These are phyloP conservation scores for Onychomys arenicola DNA, from an alignment of 2,797 vertebrate genomes.

Conservation along the genomic window DNA sequence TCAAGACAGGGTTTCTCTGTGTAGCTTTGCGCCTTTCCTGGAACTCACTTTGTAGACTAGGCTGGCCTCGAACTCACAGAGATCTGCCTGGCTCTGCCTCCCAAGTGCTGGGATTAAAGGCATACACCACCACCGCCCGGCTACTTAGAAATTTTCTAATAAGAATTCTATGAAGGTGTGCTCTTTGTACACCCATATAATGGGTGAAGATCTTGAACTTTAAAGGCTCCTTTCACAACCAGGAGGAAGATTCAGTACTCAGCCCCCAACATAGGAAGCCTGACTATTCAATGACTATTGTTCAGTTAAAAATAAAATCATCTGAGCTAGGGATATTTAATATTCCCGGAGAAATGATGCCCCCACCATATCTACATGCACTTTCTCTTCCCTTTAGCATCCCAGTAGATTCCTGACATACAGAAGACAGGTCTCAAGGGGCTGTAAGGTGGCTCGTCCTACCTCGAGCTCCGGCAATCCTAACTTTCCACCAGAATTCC, in stretches of 20 bases:
- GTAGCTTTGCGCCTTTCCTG: too few relatives aligned
- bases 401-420: not conserved
- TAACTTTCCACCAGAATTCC: not conserved
- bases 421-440: not conserved
- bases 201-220: not conserved
- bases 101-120: too few relatives aligned
- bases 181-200: not conserved
- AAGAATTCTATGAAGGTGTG: not conserved
- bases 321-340: not conserved
- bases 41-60: too few relatives aligned
- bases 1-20: too few relatives aligned
- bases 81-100: too few relatives aligned
- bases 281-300: not conserved
- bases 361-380: fast-evolving
- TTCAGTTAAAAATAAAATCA: not conserved
- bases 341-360: not conserved
- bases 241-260: not conserved
- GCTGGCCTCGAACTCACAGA: too few relatives aligned
- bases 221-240: not conserved
- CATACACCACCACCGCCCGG: too few relatives aligned
- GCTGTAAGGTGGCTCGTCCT: not conserved
- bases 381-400: not conserved
- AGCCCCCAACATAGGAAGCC: not conserved
- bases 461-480: not conserved
- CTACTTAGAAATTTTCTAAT: not conserved